Conservation (phyloP, 2,888 invertebrate species). For the Drosophila neonasuta region DNA sequence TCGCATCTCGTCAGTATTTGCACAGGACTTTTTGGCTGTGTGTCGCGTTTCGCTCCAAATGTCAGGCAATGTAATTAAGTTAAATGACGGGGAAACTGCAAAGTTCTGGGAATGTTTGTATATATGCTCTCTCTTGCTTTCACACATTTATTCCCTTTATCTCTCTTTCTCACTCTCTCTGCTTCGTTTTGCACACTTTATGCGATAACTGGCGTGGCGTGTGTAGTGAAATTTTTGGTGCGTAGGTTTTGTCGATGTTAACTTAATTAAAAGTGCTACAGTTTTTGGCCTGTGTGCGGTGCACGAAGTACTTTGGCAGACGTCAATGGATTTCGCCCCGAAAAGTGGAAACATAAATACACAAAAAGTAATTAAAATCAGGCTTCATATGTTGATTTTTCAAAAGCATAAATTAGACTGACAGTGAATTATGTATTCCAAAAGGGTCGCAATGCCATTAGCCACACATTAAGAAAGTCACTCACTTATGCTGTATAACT, state of each 20-base stretch:
- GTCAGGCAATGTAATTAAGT: constrained; percentile 70
- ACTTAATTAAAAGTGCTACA: constrained; percentile 68
- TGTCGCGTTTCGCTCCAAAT: constrained; percentile 51
- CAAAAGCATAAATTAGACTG: constrained; percentile 48
- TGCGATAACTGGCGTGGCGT: constrained; percentile 12
- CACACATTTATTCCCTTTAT: background rate
- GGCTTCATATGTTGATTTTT: constrained; percentile 51
- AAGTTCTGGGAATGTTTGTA: constrained; percentile 58
- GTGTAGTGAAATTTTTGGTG: constrained; percentile 23
- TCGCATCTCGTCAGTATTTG: constrained; percentile 19
- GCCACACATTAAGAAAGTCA: constrained; percentile 11
- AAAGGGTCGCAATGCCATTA: constrained; percentile 27
- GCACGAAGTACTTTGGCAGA: constrained; percentile 33
- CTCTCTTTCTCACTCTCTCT: background rate
- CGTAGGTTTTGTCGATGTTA: constrained; percentile 50
- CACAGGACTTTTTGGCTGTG: constrained; percentile 44
- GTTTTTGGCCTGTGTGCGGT: constrained; percentile 37
- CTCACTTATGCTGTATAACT: background rate
- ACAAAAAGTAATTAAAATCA: constrained; percentile 68
- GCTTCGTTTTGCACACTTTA: background rate
- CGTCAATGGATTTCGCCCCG: constrained; percentile 25
- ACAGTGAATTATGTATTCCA: constrained; percentile 42
- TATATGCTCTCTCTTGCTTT: constrained; percentile 16
- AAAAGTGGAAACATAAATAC: constrained; percentile 45
- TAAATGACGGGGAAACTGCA: constrained; percentile 69